phyloP scores from a whole-genome alignment of 2,797 vertebrate species.

The Coreius guichenoti region DNA sequence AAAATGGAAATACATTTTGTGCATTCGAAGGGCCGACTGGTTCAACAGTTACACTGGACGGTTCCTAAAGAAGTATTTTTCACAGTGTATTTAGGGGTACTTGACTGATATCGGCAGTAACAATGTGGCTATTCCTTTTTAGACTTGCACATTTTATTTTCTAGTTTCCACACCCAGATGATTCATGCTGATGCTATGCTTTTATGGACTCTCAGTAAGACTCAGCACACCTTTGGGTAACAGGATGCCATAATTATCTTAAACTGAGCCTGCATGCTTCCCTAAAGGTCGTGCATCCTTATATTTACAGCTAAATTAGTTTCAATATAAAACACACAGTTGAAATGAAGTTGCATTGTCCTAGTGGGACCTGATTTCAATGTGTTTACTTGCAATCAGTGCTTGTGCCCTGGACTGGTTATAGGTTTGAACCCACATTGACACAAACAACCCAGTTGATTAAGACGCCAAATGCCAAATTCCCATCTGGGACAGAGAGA shows the following conservation, averaged over 20 bases:
- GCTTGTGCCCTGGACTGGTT: slow-evolving; percentile 36
- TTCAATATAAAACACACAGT: slow-evolving; percentile 27
- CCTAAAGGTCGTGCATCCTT: neutral
- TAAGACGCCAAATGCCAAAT: slow-evolving; percentile 40
- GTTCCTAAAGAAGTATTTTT: slow-evolving; percentile 5
- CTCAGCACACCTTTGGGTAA: slow-evolving; percentile 43
- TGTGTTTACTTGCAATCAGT: slow-evolving; percentile 55
- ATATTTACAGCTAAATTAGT: slow-evolving; percentile 20
- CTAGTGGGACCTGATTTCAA: slow-evolving; percentile 40
- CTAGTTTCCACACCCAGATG: slow-evolving; percentile 37
- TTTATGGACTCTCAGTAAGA: slow-evolving; percentile 40
- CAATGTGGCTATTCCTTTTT: slow-evolving; percentile 14
- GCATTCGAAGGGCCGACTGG: neutral
- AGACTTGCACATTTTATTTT: slow-evolving; percentile 23
- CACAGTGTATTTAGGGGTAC: neutral
- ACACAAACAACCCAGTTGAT: slow-evolving; percentile 49
- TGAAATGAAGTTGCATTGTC: slow-evolving; percentile 7
- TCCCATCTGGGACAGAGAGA: slow-evolving; percentile 24
- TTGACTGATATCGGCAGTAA: neutral
- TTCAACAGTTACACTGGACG: slow-evolving; percentile 16
- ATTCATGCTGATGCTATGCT: slow-evolving; percentile 45
- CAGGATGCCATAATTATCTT: slow-evolving; percentile 36
- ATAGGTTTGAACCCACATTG: slow-evolving; percentile 44
- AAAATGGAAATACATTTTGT: slow-evolving; percentile 38
- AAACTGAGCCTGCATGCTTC: neutral